These are phyloP conservation scores for Drosophila nr. perissopoda DNA, from an alignment of 2,888 invertebrate species.

Conservation along the genomic window DNA sequence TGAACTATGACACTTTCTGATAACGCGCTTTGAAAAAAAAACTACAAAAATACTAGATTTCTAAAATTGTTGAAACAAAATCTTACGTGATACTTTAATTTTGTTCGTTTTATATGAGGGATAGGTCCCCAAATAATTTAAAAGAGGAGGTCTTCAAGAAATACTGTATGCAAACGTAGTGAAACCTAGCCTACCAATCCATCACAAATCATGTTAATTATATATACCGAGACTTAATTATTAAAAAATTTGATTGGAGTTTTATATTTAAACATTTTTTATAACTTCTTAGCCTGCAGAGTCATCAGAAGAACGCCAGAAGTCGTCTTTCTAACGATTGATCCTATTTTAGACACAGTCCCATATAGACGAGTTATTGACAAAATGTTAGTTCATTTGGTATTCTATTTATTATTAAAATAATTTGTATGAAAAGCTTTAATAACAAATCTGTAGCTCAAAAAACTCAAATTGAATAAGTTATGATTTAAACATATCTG, in stretches of 20 bases:
- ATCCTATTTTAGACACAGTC: not conserved
- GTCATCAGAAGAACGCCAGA: not conserved
- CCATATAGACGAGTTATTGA: not conserved
- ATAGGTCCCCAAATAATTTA: no score
- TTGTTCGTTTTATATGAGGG: not conserved
- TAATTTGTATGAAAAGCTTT: no score
- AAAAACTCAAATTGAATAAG: not conserved
- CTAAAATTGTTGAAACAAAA: no score
- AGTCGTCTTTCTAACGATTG: not conserved
- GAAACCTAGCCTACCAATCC: not conserved
- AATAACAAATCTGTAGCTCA: no score
- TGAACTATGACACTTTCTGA: no score
- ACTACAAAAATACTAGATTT: no score
- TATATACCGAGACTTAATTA: not conserved
- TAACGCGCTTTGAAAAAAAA: no score
- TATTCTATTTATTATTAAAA: not conserved
- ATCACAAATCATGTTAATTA: not conserved
- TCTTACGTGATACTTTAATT: no score
- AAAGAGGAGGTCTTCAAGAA: not conserved
- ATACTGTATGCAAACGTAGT: rapidly evolving
- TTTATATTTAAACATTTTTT: not conserved
- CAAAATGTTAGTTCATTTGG: no score
- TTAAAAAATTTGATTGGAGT: not conserved
- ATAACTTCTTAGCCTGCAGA: not conserved
- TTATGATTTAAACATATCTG: not conserved